phyloP scores from a whole-genome alignment of 2,797 vertebrate species.

The Halcyon leucocephala region DNA sequence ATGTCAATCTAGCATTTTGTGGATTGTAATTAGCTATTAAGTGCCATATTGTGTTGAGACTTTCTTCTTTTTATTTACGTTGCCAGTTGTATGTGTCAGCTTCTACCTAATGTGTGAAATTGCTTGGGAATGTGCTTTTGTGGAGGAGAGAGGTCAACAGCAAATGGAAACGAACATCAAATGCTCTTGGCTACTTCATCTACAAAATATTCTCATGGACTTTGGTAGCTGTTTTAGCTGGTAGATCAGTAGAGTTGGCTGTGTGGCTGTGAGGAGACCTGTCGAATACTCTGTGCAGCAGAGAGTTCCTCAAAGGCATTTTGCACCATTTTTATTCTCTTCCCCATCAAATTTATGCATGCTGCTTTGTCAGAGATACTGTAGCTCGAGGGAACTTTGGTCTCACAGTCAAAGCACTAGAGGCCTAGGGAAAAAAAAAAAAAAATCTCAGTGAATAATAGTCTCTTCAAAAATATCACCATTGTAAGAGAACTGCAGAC shows the following conservation, averaged over 20 bases:
- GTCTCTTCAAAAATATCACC: not conserved
- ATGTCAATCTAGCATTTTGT: not conserved
- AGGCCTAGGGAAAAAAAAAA: not conserved
- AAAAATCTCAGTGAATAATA: not conserved
- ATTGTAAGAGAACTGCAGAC: not conserved
- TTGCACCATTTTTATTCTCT: not conserved
- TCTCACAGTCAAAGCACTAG: not conserved
- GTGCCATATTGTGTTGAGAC: not conserved
- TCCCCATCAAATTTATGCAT: not conserved
- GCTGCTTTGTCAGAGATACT: slow-evolving; percentile 10
- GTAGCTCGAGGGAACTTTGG: not conserved
- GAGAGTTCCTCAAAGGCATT: not conserved
- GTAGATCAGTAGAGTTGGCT: not conserved
- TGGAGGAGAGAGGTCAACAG: not conserved
- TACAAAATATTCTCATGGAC: not conserved
- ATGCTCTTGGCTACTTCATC: not conserved
- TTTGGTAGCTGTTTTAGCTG: not conserved
- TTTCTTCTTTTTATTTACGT: not conserved
- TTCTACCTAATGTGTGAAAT: not conserved
- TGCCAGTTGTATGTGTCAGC: not conserved
- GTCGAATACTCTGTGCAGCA: not conserved
- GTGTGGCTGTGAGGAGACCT: not conserved
- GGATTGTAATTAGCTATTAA: not conserved
- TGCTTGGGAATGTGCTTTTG: not conserved
- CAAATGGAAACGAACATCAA: not conserved